A percentile compares a stretch with the other conserved stretches of the same genome.
These are phyloP conservation scores for Stenurella melanura DNA, from an alignment of 2,888 invertebrate species.

Conservation along the genomic window DNA sequence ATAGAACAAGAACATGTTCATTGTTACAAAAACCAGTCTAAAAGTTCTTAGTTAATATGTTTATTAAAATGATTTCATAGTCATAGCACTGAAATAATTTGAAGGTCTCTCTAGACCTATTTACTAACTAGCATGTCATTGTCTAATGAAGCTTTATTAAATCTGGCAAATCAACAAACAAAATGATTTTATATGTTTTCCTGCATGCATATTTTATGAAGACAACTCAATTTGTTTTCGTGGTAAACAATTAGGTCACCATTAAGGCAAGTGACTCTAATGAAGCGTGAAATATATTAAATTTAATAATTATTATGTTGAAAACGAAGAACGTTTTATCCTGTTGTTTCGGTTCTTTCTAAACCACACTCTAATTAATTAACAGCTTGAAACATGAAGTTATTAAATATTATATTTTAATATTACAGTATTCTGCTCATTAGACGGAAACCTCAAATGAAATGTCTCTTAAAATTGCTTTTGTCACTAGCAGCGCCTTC, in stretches of 20 bases:
- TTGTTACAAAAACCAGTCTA: neutral
- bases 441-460: too few species aligned
- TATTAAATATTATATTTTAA: too few species aligned
- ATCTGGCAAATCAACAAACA: conserved; percentile 23
- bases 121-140: conserved; percentile 17
- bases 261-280: neutral
- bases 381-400: neutral
- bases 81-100: neutral
- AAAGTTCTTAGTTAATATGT: neutral
- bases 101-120: neutral
- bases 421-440: too few species aligned
- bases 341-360: neutral
- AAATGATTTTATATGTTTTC: conserved; percentile 29
- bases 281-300: neutral
- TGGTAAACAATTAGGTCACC: conserved; percentile 26
- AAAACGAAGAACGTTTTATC: neutral
- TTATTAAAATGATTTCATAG: neutral
- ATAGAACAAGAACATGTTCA: neutral
- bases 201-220: conserved; percentile 18
- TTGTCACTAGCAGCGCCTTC: neutral
- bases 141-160: conserved; percentile 32
- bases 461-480: neutral
- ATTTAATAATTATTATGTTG: neutral
- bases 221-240: conserved; percentile 31
- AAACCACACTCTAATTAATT: neutral